Evolutionary conservation across 2,888 invertebrate genomes (phyloP).

Genomic region (Lycophotia porphyrea): DNA sequence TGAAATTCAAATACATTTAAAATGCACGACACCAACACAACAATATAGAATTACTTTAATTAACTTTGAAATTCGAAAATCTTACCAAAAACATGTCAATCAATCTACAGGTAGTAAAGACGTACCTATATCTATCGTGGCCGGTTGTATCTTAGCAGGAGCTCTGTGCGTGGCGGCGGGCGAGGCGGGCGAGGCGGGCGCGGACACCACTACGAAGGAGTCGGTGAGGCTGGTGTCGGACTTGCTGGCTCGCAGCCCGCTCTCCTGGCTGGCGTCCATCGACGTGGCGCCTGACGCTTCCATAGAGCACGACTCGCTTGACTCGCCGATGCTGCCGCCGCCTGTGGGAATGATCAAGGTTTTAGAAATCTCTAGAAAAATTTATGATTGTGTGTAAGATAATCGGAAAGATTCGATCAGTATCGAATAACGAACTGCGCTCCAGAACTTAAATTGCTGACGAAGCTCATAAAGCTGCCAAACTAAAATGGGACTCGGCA

Average conservation of each 20-base stretch:
- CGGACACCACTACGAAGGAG: slow-evolving; percentile 95
- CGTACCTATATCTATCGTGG: slow-evolving; percentile 76
- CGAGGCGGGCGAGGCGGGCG: slow-evolving; percentile 86
- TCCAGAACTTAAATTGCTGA: no score
- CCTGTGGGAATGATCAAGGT: slow-evolving; percentile 73
- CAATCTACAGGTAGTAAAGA: not conserved
- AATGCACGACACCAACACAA: not conserved
- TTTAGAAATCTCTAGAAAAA: not conserved
- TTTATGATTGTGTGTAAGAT: no score
- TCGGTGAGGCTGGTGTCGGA: slow-evolving; percentile 97
- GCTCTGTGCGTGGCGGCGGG: slow-evolving; percentile 57
- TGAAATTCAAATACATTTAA: not conserved
- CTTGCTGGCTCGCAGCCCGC: slow-evolving; percentile 94
- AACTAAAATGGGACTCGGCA: no score
- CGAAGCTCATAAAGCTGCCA: no score
- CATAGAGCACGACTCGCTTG: slow-evolving; percentile 82
- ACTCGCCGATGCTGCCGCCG: slow-evolving; percentile 90
- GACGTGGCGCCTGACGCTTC: slow-evolving; percentile 66
- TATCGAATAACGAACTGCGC: no score
- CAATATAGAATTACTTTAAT: not conserved
- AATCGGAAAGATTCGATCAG: no score
- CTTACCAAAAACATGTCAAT: not conserved
- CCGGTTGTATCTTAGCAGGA: slow-evolving; percentile 44
- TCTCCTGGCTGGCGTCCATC: slow-evolving; percentile 76
- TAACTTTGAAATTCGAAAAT: not conserved